Evolutionary conservation across 92 coral and sea anemone genomes (phyloP), one percentile per base, ranked within the genome.

Genomic region (Scolanthus callimorphus): DNA sequence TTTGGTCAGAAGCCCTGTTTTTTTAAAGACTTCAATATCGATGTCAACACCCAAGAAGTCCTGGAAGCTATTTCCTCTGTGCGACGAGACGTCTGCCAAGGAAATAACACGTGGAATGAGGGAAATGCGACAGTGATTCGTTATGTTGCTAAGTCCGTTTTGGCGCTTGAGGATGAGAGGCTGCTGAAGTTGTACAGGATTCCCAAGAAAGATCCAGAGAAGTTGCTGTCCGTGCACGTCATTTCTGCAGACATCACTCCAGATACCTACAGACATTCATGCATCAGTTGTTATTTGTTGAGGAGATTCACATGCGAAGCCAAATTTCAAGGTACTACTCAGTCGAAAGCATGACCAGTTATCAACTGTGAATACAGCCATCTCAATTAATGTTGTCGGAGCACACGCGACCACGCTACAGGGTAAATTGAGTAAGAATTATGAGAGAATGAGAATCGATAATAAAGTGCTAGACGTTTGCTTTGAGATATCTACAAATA

Each of bases 221-320:
- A 28, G 31, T 50, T 73, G 11, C 60, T 66, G 19, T 65, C 87
- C 31, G 53, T 52, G 2, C 59, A 51, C 41, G 46, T 31, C 63
- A 45, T 74, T 34, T 17, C 25, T 39, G 83, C 23, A 3, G 12
- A 20, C 21, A 50, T 60, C 51, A 26, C 29, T 15, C 59, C 27
- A 1, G 62, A 19, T 87, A 87, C 60, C 25, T 47, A 11, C 46
- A 38, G 3, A 50, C 65, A 0, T n/a, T n/a, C n/a, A 87, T 87
- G 95, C 95, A 87, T 30, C 67, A 75, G 49, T 27, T 87, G 51
- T 61, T 87, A 39, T 82, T 62, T 69, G 76, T 76, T 1, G 95
- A 87, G 55, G 95, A 87, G 39, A 57, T 69, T 0, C 75, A 70
- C 80, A 87, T 87, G 95, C 79, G 51, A n/a, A 57, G 55, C 17